These are phyloP conservation scores for Pterocles orientalis DNA, from an alignment of 2,113 vertebrate species.

Conservation along the genomic window DNA sequence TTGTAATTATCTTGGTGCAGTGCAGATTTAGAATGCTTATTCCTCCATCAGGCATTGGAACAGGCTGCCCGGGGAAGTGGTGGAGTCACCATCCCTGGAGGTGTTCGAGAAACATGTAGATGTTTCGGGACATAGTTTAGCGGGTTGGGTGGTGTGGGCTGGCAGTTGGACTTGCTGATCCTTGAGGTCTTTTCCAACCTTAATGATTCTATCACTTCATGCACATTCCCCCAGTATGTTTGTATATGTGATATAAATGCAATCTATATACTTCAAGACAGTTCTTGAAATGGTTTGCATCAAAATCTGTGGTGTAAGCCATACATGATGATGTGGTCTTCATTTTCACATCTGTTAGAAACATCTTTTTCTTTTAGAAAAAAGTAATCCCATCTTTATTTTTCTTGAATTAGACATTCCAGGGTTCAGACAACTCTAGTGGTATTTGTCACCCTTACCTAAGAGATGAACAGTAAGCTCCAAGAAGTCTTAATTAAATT, in stretches of 20 bases:
- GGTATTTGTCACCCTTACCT: background rate
- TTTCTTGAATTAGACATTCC: background rate
- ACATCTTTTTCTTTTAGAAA: background rate
- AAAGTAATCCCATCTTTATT: background rate
- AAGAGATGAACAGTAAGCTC: accelerated
- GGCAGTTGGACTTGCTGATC: too few relatives aligned
- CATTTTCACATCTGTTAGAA: background rate
- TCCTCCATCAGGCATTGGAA: background rate
- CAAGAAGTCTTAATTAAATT: background rate
- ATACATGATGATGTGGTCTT: background rate
- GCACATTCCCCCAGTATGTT: background rate
- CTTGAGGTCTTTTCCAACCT: too few relatives aligned
- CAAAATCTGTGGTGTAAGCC: background rate
- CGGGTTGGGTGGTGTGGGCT: too few relatives aligned
- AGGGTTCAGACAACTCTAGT: background rate
- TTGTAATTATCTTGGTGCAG: background rate
- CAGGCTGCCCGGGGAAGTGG: too few relatives aligned
- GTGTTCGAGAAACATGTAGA: too few relatives aligned
- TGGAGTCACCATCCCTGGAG: too few relatives aligned
- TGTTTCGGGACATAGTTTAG: too few relatives aligned
- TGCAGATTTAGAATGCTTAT: background rate
- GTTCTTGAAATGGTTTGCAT: background rate
- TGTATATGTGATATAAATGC: background rate
- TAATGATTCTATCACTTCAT: background rate
- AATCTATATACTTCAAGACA: background rate